Base-by-base conservation (phyloP, 2,888 invertebrate genomes). In the Pediacus dermestoides region DNA sequence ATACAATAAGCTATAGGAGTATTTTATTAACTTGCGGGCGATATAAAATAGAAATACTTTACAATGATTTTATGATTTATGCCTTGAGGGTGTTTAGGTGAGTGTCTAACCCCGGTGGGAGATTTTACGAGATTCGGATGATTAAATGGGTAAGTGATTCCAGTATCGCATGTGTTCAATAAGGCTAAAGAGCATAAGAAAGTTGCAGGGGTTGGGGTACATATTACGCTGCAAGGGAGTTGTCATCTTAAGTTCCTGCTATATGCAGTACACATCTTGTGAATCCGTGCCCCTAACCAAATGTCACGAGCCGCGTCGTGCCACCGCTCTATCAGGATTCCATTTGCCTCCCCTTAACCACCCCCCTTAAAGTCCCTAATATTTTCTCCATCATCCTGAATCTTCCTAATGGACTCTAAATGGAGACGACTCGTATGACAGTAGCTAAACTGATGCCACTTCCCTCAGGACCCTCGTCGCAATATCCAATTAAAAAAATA, bases 321-420 rank as follows among this genome's bases (percentile, higher is more conserved):
- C 33, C 28, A 41, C 31, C 35, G 32, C 36, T 57, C 59, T 58
- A 61, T 60, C 56, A 59, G 57, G 52, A 62, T 58, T 60, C 60
- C 46, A 46, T 50, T 48, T 48, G 43, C 44, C 42, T 37, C 51
- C 43, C 48, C 35, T 41, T 23, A n/a, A 37, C 39, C 37, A 25
- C 42, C 44, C 46, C 52, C 45, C 46, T 47, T 40, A 42, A 57
- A 58, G 55, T 57, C 58, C 59, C 55, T 59, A 61, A 63, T 60
- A 63, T 61, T 58, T 59, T 57, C 57, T 58, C 56, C 59, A 55
- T 55, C 56, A 53, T 58, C 50, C 53, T 47, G 58, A 63, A 63
- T 66, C 61, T 58, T 59, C 57, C 63, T 66, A 65, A 67, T 67
- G 67, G 67, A 67, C 61, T 60, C 61, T 62, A 63, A 66, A 65